phyloP scores from a whole-genome alignment of 2,888 invertebrate species.

The Rutpela maculata region DNA sequence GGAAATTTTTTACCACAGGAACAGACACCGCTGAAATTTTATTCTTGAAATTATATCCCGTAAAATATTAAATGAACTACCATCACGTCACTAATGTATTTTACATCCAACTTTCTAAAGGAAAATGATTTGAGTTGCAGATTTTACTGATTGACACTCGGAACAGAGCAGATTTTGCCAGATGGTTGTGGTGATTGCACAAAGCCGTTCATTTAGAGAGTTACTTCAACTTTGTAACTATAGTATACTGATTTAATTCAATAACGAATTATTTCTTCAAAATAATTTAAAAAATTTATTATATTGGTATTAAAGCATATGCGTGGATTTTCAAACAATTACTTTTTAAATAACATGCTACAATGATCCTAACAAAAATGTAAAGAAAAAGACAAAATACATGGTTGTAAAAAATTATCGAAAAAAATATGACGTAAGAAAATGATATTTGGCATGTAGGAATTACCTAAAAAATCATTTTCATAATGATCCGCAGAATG shows the following conservation, averaged over 20 bases:
- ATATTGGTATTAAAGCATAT: too few relatives aligned
- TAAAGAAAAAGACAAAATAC: too few relatives aligned
- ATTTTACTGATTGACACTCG: constrained; percentile 55
- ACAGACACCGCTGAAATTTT: constrained; percentile 11
- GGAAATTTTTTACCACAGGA: not conserved
- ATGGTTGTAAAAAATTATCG: too few relatives aligned
- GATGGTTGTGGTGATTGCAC: not conserved
- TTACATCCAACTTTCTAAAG: not conserved
- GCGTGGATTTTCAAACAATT: too few relatives aligned
- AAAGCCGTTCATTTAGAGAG: not conserved
- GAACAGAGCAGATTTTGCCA: constrained; percentile 37
- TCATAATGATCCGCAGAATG: too few relatives aligned
- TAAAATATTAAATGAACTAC: not conserved
- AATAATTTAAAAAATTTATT: too few relatives aligned
- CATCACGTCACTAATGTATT: not conserved
- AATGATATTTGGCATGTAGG: too few relatives aligned
- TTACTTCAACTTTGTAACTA: not conserved
- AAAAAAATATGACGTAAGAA: too few relatives aligned
- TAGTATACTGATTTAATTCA: not conserved
- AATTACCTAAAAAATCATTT: too few relatives aligned
- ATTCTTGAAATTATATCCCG: not conserved
- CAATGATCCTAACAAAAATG: too few relatives aligned
- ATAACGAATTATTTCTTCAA: too few relatives aligned
- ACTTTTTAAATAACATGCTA: too few relatives aligned
- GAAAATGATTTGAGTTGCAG: constrained; percentile 55